Percentiles rank a stretch among this genome's conserved stretches.
Conservation (phyloP, 2,888 invertebrate genomes). For the Drosophila leonis region DNA sequence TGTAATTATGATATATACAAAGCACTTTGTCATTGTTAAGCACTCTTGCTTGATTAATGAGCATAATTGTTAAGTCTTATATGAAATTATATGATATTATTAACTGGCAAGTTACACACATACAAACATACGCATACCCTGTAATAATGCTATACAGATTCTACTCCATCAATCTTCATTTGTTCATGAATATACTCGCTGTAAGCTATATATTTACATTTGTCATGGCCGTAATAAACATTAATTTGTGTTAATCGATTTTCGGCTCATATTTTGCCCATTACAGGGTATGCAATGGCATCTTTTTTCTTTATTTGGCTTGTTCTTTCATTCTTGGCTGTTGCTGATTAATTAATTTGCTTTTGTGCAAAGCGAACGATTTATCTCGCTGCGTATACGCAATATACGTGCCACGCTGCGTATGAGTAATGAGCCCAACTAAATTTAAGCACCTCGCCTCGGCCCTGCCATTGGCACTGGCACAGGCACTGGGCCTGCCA, state of each 20-base stretch:
- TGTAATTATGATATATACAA: neutral
- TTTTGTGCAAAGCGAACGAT: slow-evolving; percentile 59
- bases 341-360: slow-evolving; percentile 70
- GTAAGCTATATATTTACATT: neutral
- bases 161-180: neutral
- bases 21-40: slow-evolving; percentile 1
- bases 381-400: slow-evolving; percentile 57
- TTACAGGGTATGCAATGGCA: slow-evolving; percentile 6
- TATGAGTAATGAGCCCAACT: slow-evolving; percentile 73
- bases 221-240: neutral
- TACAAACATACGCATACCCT: neutral
- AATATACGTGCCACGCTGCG: slow-evolving; percentile 56
- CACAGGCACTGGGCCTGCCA: neutral
- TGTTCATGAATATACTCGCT: neutral
- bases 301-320: neutral
- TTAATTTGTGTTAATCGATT: neutral
- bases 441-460: slow-evolving; percentile 32
- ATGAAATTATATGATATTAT: neutral
- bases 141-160: too few relatives aligned
- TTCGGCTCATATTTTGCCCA: neutral
- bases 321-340: neutral
- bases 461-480: slow-evolving; percentile 1
- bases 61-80: neutral
- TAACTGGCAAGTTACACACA: neutral
- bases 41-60: neutral